Evolutionary conservation across 1,140 invertebrate species (phyloP).

Genomic region (Neoseiulus cucumeris): DNA sequence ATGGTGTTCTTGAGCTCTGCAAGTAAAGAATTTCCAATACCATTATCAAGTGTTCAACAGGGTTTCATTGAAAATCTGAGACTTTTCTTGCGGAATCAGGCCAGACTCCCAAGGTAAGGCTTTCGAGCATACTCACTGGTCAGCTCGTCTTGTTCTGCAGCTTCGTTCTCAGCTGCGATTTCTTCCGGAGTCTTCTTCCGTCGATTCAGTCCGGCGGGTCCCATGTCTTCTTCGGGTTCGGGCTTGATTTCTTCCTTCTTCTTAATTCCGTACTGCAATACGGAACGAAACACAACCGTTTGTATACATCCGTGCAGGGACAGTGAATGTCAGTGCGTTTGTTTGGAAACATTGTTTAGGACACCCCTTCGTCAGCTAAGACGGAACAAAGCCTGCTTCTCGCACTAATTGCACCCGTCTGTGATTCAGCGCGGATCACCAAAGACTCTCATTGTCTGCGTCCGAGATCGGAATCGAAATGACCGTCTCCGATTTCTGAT

Average conservation of each 20-base stretch:
- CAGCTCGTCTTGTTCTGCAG: conserved; percentile 83
- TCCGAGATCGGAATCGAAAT: too few relatives aligned
- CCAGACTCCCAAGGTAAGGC: background rate
- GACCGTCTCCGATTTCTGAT: too few relatives aligned
- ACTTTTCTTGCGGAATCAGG: background rate
- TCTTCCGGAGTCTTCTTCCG: conserved; percentile 96
- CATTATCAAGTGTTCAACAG: background rate
- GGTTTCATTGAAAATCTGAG: background rate
- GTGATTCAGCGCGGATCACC: too few relatives aligned
- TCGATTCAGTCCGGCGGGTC: conserved; percentile 48
- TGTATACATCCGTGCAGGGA: too few relatives aligned
- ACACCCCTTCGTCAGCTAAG: too few relatives aligned
- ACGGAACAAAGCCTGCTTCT: conserved; percentile 12
- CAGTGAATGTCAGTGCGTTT: background rate
- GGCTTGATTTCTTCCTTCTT: conserved; percentile 78
- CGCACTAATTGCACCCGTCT: too few relatives aligned
- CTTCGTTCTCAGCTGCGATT: conserved; percentile 76
- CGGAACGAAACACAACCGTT: conserved; percentile 14
- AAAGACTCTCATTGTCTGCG: background rate
- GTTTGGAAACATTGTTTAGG: too few relatives aligned
- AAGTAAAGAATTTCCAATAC: conserved; percentile 26
- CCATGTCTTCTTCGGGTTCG: conserved; percentile 32
- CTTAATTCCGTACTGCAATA: conserved; percentile 85
- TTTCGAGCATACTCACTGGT: conserved; percentile 49
- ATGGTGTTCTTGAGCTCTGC: conserved; percentile 82